These are phyloP conservation scores for Aplysia californica DNA, from an alignment of 1,140 invertebrate species.

Conservation along the genomic window DNA sequence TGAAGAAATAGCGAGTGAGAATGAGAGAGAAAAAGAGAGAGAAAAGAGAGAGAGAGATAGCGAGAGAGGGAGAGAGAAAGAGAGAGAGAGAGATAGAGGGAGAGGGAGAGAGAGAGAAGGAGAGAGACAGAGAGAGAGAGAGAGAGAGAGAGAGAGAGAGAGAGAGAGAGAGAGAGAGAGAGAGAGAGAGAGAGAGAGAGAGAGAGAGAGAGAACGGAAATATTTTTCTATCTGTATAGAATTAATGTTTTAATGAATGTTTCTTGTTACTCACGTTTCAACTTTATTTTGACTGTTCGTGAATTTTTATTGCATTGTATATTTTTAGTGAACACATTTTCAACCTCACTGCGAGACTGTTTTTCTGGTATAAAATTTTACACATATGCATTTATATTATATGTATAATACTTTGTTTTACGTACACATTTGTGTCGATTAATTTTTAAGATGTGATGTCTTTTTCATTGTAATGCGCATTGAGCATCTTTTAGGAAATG, in stretches of 20 bases:
- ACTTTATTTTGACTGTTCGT: too few relatives aligned
- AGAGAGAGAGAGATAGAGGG: neutral
- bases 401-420: too few relatives aligned
- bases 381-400: too few relatives aligned
- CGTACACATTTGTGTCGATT: too few relatives aligned
- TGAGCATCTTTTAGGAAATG: too few relatives aligned
- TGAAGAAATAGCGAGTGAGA: neutral
- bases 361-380: neutral
- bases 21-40: neutral
- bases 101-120: neutral
- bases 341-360: too few relatives aligned
- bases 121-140: neutral
- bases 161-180: constrained; percentile 3
- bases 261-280: too few relatives aligned
- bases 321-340: neutral
- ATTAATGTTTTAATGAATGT: neutral
- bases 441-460: too few relatives aligned
- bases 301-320: neutral
- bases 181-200: neutral
- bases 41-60: neutral
- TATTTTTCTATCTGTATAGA: neutral
- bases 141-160: neutral
- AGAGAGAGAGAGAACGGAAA: neutral
- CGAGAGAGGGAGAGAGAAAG: neutral
- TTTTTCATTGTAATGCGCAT: too few relatives aligned